These are phyloP conservation scores for Orthosia gothica DNA, from an alignment of 2,888 invertebrate genomes.

Conservation along the genomic window DNA sequence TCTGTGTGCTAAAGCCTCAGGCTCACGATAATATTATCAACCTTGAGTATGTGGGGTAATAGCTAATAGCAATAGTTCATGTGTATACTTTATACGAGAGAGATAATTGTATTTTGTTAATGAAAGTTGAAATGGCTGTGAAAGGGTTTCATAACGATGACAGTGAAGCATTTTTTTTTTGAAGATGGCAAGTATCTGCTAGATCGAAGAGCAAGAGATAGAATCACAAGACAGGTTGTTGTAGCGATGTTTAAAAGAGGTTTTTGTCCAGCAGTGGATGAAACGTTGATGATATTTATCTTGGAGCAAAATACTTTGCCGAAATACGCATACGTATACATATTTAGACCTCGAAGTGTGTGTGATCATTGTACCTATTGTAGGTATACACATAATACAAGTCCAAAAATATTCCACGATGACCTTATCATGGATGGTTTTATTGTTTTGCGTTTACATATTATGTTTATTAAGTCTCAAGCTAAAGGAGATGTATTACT, in stretches of 20 bases:
- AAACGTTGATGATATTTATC: neutral
- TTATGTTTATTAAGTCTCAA: neutral
- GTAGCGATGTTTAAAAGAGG: neutral
- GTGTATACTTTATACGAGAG: constrained; percentile 32
- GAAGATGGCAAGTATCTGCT: neutral
- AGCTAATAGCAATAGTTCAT: constrained; percentile 54
- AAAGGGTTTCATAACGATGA: neutral
- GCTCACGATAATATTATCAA: constrained; percentile 58
- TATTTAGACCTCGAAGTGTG: neutral
- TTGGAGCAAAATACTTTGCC: neutral
- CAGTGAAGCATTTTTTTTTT: neutral
- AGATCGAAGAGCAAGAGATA: no score
- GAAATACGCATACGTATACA: neutral
- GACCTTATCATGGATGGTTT: constrained; percentile 22
- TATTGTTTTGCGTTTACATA: constrained; percentile 3
- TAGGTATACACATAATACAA: constrained; percentile 22
- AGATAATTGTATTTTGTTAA: constrained; percentile 31
- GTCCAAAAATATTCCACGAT: constrained; percentile 27
- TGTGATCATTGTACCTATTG: constrained; percentile 20
- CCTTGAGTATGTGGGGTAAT: constrained; percentile 72
- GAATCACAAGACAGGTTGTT: neutral
- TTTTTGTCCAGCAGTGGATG: neutral
- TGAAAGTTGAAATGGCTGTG: constrained; percentile 19
- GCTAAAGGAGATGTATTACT: neutral
- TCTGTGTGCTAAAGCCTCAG: constrained; percentile 52